phyloP scores from a whole-genome alignment of 2,888 invertebrate genomes.

The Chydorus sphaericus region DNA sequence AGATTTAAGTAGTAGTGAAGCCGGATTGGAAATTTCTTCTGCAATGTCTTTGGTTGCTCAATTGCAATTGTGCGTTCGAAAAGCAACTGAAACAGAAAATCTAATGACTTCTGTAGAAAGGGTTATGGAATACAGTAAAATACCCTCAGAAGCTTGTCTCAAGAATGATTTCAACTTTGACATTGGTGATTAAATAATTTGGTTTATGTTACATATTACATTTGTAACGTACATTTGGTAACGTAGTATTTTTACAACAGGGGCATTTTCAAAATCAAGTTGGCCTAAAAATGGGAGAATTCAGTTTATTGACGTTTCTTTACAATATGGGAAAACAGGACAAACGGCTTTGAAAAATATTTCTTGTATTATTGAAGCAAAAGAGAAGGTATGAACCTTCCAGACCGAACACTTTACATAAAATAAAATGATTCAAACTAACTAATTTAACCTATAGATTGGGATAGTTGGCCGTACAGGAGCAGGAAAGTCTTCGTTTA shows the following conservation, averaged over 20 bases:
- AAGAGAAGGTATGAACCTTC: not conserved
- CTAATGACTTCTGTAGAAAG: constrained; percentile 50
- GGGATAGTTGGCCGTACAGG: constrained; percentile 24
- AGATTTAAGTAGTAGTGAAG: too few relatives aligned
- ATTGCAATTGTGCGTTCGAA: constrained; percentile 74
- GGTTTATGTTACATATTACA: too few relatives aligned
- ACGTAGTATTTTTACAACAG: too few relatives aligned
- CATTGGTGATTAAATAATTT: not conserved
- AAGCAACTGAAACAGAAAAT: constrained; percentile 75
- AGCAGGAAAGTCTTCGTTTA: constrained; percentile 31
- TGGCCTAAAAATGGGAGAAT: too few relatives aligned
- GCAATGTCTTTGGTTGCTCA: constrained; percentile 32
- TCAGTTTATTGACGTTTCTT: too few relatives aligned
- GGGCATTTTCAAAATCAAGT: too few relatives aligned
- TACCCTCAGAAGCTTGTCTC: constrained; percentile 52
- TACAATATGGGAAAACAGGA: too few relatives aligned
- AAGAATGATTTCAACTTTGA: too few relatives aligned
- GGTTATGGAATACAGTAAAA: constrained; percentile 46
- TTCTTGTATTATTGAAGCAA: not conserved
- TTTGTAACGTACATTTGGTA: too few relatives aligned
- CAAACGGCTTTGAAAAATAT: not conserved
- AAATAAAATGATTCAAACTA: too few relatives aligned
- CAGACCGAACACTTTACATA: too few relatives aligned
- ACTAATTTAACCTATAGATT: too few relatives aligned
- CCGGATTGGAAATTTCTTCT: constrained; percentile 25